Conservation (phyloP, 1,140 invertebrate species). For the Calephelis nemesis region DNA sequence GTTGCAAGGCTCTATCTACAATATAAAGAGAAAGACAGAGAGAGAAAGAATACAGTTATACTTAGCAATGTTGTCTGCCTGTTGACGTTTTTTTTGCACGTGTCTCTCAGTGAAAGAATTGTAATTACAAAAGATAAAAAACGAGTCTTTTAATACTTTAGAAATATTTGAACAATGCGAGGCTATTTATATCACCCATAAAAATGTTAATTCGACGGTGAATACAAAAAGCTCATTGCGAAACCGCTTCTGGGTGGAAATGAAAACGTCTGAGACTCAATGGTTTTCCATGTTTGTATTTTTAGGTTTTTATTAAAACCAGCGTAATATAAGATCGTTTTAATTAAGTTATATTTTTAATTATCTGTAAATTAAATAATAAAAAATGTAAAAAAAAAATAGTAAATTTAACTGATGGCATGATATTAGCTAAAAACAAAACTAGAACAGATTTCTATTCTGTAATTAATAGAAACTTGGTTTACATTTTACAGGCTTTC, state of each 20-base stretch:
- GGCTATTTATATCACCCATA: constrained; percentile 14
- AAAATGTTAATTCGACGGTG: constrained; percentile 11
- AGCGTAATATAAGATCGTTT: not conserved
- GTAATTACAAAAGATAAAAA: constrained; percentile 6
- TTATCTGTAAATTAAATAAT: no score
- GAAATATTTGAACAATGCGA: constrained; percentile 12
- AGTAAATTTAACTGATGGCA: no score
- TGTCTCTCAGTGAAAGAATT: not conserved
- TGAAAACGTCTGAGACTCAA: not conserved
- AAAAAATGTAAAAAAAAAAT: no score
- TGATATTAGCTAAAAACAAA: no score
- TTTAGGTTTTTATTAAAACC: not conserved
- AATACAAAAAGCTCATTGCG: constrained; percentile 11
- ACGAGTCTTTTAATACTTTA: not conserved
- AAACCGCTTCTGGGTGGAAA: constrained; percentile 7
- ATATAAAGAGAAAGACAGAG: no score
- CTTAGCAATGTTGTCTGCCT: no score
- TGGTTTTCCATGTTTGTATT: not conserved
- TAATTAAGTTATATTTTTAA: not conserved
- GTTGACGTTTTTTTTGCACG: no score
- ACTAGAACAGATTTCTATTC: no score
- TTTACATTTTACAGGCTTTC: no score
- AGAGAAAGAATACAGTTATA: no score
- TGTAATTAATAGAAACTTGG: no score
- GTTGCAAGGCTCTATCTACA: no score